Base-by-base conservation (phyloP, 2,113 vertebrate species). In the Cacatua alba region DNA sequence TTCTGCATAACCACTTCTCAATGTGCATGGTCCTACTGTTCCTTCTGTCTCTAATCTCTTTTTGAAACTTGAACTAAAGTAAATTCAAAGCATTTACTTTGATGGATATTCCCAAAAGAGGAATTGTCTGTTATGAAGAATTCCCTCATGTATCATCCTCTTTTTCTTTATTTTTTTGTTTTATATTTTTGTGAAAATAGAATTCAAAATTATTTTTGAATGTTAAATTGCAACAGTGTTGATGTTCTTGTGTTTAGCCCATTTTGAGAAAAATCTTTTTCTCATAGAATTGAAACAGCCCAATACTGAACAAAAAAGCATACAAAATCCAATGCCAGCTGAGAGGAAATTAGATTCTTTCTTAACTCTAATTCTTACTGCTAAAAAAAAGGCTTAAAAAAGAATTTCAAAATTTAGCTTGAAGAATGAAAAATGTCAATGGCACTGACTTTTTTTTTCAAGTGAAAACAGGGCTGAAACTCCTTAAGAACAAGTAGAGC, bases 371-470 rank as follows among this genome's bases (percentile, higher is more conserved):
- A 64, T 83, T 90, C 51, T 67, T 46, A 41, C 53, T 70, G 31
- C 52, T 86, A 60, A 60, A 95, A 75, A 48, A 25, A 14, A 52
- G 17, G 18, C 67, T 96, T 77, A 63, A 84, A 91, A 95, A 75
- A 44, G 23, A 7, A 64, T 92, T 86, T 95, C 20, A 62, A 84
- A 88, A 84, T 83, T 68, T 43, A 91, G 17, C 57, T 92, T 87
- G 23, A 88, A 86, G 93, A 92, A 77, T 84, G 21, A 86, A 95
- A 85, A 92, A 87, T 55, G n/a, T 87, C 60, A 72, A 46, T 4
- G 7, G 8, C 16, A 52, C 11, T 53, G 10, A 17, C 43, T 71
- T 82, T 59, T 82, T 70, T 53, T 75, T 1, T 49, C 0, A 2
- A 63, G 44, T 72, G 53, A 90, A 91, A 95, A 44, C 21, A 69